These are phyloP conservation scores for Bryconaethiops microstoma DNA, from an alignment of 2,797 vertebrate genomes.

Conservation along the genomic window DNA sequence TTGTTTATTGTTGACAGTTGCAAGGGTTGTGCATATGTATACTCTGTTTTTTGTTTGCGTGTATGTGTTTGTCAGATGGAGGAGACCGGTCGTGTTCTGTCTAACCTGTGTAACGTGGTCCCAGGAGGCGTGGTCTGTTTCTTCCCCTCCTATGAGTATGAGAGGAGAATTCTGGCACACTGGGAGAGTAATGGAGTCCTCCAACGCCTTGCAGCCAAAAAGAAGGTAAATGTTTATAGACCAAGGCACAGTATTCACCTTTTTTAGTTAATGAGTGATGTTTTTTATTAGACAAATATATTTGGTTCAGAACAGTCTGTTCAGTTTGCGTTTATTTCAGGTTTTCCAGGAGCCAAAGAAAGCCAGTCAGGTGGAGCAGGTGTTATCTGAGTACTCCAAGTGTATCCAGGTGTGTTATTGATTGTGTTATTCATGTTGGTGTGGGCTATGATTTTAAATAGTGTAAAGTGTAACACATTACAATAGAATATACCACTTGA, in stretches of 20 bases:
- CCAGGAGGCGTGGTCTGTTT: slow-evolving; percentile 94
- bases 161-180: slow-evolving; percentile 81
- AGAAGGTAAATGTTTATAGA: slow-evolving; percentile 79
- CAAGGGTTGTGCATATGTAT: background rate
- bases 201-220: slow-evolving; percentile 81
- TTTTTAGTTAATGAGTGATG: background rate
- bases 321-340: slow-evolving; percentile 65
- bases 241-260: background rate
- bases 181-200: slow-evolving; percentile 87
- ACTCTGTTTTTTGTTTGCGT: slow-evolving; percentile 12
- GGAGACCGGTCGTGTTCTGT: slow-evolving; percentile 88
- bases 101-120: slow-evolving; percentile 90
- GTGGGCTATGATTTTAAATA: background rate
- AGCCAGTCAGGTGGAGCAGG: slow-evolving; percentile 90
- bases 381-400: slow-evolving; percentile 87
- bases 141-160: slow-evolving; percentile 94
- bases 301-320: background rate
- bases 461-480: background rate
- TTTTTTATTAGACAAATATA: background rate
- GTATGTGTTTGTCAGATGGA: slow-evolving; percentile 82
- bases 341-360: slow-evolving; percentile 95
- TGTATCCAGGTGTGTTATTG: slow-evolving; percentile 85
- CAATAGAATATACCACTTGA: background rate
- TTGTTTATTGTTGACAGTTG: background rate
- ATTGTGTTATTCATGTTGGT: background rate